Evolutionary conservation across 2,113 vertebrate genomes (phyloP).

Genomic region (Corythornis cristatus): DNA sequence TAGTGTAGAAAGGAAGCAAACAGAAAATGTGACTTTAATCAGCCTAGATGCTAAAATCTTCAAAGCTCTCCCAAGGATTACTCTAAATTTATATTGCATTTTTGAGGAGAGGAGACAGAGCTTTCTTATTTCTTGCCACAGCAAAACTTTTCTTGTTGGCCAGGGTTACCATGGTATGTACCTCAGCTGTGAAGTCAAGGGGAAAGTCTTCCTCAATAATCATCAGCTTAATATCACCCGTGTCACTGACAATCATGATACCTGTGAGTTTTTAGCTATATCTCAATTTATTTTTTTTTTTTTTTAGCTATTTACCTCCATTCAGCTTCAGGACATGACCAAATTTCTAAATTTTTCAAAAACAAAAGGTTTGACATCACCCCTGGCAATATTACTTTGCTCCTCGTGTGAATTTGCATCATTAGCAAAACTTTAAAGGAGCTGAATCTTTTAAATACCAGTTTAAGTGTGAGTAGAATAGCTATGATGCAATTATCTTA

Average conservation of each 20-base stretch:
- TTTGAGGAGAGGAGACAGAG: background rate
- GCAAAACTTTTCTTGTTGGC: background rate
- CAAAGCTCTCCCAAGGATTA: background rate
- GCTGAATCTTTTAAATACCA: background rate
- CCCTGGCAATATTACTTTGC: background rate
- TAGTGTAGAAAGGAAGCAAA: background rate
- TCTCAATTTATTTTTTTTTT: background rate
- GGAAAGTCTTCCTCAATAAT: background rate
- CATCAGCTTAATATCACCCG: background rate
- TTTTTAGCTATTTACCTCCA: background rate
- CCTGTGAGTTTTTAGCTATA: background rate
- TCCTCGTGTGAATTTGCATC: background rate
- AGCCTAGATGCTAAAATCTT: background rate
- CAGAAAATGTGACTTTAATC: background rate
- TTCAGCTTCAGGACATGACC: background rate
- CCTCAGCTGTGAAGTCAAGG: background rate
- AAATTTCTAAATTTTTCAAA: background rate
- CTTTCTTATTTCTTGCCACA: background rate
- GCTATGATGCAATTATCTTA: background rate
- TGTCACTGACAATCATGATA: background rate
- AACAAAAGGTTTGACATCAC: background rate
- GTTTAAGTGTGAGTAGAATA: slow-evolving; percentile 23
- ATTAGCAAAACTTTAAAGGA: background rate
- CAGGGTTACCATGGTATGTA: background rate
- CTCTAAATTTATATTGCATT: background rate